phyloP scores from a whole-genome alignment of 2,888 invertebrate species.

The Itoplectis maculator region DNA sequence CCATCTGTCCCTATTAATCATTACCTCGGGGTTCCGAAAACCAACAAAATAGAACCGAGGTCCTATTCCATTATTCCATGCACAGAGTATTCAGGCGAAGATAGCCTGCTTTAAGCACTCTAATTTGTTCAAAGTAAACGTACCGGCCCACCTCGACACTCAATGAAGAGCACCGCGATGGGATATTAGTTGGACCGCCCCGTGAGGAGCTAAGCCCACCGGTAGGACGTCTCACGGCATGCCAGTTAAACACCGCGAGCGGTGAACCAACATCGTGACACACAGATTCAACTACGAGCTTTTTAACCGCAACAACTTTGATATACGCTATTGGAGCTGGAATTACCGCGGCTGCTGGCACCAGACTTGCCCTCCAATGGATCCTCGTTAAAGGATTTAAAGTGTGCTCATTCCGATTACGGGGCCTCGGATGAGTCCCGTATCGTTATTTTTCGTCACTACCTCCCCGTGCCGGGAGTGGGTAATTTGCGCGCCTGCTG shows the following conservation, averaged over 20 bases:
- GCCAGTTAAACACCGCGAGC: too few species aligned
- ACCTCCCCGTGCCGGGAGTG: too few species aligned
- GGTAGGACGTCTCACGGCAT: too few species aligned
- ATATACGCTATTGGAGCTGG: slow-evolving; percentile 87
- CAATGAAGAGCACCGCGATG: too few species aligned
- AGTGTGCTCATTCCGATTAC: neutral
- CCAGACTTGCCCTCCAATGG: slow-evolving; percentile 89
- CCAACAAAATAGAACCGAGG: too few species aligned
- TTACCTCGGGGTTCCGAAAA: slow-evolving; percentile 84
- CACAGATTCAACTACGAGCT: slow-evolving; percentile 87
- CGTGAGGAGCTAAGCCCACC: too few species aligned
- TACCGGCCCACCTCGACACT: slow-evolving; percentile 85
- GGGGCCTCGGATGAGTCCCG: slow-evolving; percentile 74
- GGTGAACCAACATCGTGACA: too few species aligned
- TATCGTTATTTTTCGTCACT: slow-evolving; percentile 89
- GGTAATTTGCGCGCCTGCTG: too few species aligned
- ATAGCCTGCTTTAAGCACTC: slow-evolving; percentile 88
- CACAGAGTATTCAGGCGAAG: slow-evolving; percentile 85
- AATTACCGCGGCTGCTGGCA: slow-evolving; percentile 91
- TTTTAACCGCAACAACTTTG: slow-evolving; percentile 90
- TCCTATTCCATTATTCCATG: too few species aligned
- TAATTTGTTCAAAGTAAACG: slow-evolving; percentile 89
- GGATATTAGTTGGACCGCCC: too few species aligned
- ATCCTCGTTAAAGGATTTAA: slow-evolving; percentile 87
- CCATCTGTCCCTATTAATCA: slow-evolving; percentile 88